A percentile compares a stretch with the other conserved stretches of the same genome.
Evolutionary conservation across 2,797 vertebrate species (phyloP).

Genomic region (Lagodon rhomboides): DNA sequence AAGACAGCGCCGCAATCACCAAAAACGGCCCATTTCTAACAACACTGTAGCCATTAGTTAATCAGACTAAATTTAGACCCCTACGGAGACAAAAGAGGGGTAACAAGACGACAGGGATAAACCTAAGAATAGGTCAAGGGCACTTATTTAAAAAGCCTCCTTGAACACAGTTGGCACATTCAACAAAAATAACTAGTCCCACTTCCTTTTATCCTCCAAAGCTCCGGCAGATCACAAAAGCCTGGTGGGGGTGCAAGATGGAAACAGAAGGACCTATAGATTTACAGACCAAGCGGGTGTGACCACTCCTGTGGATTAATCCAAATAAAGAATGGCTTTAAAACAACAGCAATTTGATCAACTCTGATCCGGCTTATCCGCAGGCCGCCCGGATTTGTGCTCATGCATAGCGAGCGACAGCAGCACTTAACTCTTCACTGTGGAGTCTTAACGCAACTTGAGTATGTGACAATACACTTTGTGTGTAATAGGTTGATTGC

Average conservation of each 20-base stretch:
- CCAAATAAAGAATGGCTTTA: slow-evolving; percentile 75
- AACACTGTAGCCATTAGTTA: slow-evolving; percentile 92
- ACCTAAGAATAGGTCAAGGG: slow-evolving; percentile 70
- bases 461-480: slow-evolving; percentile 40
- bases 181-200: slow-evolving; percentile 68
- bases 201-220: slow-evolving; percentile 82
- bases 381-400: slow-evolving; percentile 56
- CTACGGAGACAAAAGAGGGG: slow-evolving; percentile 87
- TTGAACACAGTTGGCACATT: slow-evolving; percentile 74
- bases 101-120: slow-evolving; percentile 70
- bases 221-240: slow-evolving; percentile 68
- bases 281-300: slow-evolving; percentile 66
- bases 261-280: slow-evolving; percentile 71
- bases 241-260: slow-evolving; percentile 61
- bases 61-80: slow-evolving; percentile 89
- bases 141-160: slow-evolving; percentile 78
- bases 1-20: slow-evolving; percentile 80
- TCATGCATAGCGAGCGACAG: slow-evolving; percentile 38
- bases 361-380: slow-evolving; percentile 75
- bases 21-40: slow-evolving; percentile 88
- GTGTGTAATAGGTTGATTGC: slow-evolving; percentile 12
- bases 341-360: slow-evolving; percentile 81
- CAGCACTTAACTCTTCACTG: slow-evolving; percentile 31
- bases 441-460: slow-evolving; percentile 39
- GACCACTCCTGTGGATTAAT: slow-evolving; percentile 80